Evolutionary conservation across 2,888 invertebrate genomes (phyloP), one percentile per base, ranked within the genome.

Genomic region (Laothoe populi): DNA sequence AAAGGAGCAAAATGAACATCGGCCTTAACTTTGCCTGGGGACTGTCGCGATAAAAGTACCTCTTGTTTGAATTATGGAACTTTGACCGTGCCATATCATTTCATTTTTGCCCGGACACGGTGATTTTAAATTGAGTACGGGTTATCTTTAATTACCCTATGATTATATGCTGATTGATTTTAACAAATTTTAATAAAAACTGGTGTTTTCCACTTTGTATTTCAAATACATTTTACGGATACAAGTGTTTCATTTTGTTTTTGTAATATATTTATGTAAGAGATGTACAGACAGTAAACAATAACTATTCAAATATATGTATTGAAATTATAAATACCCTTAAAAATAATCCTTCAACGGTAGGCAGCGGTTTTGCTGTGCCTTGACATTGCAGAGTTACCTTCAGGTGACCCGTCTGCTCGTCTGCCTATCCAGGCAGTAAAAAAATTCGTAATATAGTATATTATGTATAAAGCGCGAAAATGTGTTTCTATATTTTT

Each of bases 11-110:
- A 83, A 83, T 76, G 78, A 77, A 83, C 78, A 74, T 69, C 69
- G 69, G 77, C 73, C 72, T 82, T 80, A 79, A 78, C 81, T 77
- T 70, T 68, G 73, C 70, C 73, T 73, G 71, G 75, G 75, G 70
- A 75, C 73, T 70, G 74, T 64, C 66, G 73, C 79, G 86, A 88
- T 86, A 86, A 86, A 85, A 82, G 76, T 77, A 75, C 73, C 75
- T 77, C 72, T 79, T 78, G 78, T 83, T 83, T 86, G 81, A 84
- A 78, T 85, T 82, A 84, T 79, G 77, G 71, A 64, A 71, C 70
- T 80, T 78, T 77, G 77, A 80, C 72, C 67, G 70, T 61, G 42
- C 62, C 61, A 64, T 70, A 69, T 72, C 69, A 71, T 67, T 78
- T 70, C 70, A 73, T 72, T 70, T 71, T 68, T 59, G 45, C 45